phyloP scores from a whole-genome alignment of 1,140 invertebrate genomes.

The Vanessa tameamea region DNA sequence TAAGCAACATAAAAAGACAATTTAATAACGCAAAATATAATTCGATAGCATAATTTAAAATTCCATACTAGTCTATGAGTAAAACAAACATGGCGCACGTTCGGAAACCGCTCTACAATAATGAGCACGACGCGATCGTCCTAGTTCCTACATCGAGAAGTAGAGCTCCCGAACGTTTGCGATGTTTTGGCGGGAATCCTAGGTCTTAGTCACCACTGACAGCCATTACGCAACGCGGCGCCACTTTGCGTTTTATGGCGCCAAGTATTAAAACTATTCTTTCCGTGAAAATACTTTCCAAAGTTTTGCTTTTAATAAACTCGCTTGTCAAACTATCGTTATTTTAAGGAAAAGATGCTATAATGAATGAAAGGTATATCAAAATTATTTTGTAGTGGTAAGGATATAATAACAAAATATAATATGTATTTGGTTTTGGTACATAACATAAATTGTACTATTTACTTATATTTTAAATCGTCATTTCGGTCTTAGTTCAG shows the following conservation, averaged over 20 bases:
- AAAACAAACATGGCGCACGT: conserved; percentile 37
- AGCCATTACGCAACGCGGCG: conserved; percentile 48
- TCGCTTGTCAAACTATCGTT: conserved; percentile 1
- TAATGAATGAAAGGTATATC: background rate
- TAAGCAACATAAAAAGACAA: background rate
- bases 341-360: background rate
- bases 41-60: conserved; percentile 24
- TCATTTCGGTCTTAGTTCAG: background rate
- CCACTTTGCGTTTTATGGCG: conserved; percentile 50
- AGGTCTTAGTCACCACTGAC: conserved; percentile 23
- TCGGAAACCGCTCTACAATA: conserved; percentile 42
- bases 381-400: background rate
- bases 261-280: conserved; percentile 45
- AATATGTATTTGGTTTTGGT: too few relatives aligned
- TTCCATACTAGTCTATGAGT: conserved; percentile 25
- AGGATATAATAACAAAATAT: background rate
- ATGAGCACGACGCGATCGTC: conserved; percentile 40
- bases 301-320: conserved; percentile 35
- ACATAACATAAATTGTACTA: too few relatives aligned
- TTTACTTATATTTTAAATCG: too few relatives aligned
- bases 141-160: conserved; percentile 41
- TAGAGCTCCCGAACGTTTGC: conserved; percentile 42
- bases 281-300: conserved; percentile 47
- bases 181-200: conserved; percentile 49
- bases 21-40: conserved; percentile 14